Percentiles rank a stretch among this genome's conserved stretches.
phyloP scores from a whole-genome alignment of 2,113 vertebrate species.

The Sminthopsis crassicaudata region DNA sequence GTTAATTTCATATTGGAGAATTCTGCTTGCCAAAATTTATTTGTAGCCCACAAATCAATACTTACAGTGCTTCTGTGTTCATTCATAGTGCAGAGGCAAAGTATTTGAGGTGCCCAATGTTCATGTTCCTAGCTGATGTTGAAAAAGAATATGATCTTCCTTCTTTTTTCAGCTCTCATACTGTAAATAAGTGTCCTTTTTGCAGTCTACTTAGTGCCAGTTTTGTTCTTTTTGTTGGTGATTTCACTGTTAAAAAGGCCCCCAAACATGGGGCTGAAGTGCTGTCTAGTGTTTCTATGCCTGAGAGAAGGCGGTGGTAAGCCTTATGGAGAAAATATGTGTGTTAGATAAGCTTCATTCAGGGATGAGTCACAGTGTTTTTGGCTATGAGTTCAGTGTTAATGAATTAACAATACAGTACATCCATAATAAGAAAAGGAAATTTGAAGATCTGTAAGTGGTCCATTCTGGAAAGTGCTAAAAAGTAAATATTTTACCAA shows the following conservation, averaged over 20 bases:
- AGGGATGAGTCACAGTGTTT: neutral
- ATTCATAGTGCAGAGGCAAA: neutral
- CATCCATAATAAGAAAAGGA: neutral
- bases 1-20: neutral
- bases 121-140: neutral
- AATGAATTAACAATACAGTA: neutral
- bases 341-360: neutral
- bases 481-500: neutral
- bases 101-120: neutral
- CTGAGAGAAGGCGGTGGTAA: neutral
- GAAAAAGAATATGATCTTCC: neutral
- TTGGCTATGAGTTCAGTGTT: conserved; percentile 5
- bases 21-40: neutral
- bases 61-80: neutral
- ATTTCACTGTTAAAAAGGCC: neutral
- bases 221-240: neutral
- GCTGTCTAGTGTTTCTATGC: neutral
- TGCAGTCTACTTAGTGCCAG: neutral
- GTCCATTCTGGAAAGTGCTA: neutral
- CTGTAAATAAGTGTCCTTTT: neutral
- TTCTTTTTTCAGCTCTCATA: neutral
- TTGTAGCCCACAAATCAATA: neutral
- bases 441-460: neutral
- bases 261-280: neutral
- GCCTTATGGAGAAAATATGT: neutral